Evolutionary conservation across 2,888 invertebrate genomes (phyloP), one percentile per base, ranked within the genome.

Genomic region (Onchidella celtica): DNA sequence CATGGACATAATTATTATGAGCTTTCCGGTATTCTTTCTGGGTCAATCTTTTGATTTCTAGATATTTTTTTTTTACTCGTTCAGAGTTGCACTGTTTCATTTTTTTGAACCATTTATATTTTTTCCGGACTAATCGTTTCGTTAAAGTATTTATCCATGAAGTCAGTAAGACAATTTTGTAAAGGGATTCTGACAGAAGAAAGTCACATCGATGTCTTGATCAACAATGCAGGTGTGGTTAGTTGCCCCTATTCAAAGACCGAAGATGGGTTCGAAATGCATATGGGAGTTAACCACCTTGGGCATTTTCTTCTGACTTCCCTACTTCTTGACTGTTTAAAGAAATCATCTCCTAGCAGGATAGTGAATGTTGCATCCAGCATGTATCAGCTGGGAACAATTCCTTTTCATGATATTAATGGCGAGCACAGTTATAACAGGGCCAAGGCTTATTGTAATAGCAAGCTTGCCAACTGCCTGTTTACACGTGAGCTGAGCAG

Each of bases 331-430:
- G 95, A 96, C 87, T 94, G 94, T 59, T 91, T 96, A 40, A 94
- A 97, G 72, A 94, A 94, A 85, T 78, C 95, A 1, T 95, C 95
- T 0, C 80, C 95, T 95, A 83, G 95, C 6, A 95, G 98, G 89
- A 95, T 99, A 47, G 95, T 98, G 2, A 95, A 98, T 88, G 95
- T 99, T 0, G 96, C 98, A 1, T 98, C 98, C 6, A 97, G 97
- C 93, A 97, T 97, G 0, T 98, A 98, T 92, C 95, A 96, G 79
- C 84, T 81, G 59, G 90, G 89, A 29, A 77, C 78, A 24, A 88
- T 91, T 4, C 85, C 89, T 70, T 86, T 90, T 74, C 87, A 90
- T 68, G 87, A 89, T 66, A 76, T 91, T 1, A 87, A 89, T 79
- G 85, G 86, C 65, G 85, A 87, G 72, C 86, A 85, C 27, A 66